Percentiles rank a stretch among this genome's conserved stretches.
phyloP scores from a whole-genome alignment of 2,888 invertebrate genomes.

The Callinectes sapidus region DNA sequence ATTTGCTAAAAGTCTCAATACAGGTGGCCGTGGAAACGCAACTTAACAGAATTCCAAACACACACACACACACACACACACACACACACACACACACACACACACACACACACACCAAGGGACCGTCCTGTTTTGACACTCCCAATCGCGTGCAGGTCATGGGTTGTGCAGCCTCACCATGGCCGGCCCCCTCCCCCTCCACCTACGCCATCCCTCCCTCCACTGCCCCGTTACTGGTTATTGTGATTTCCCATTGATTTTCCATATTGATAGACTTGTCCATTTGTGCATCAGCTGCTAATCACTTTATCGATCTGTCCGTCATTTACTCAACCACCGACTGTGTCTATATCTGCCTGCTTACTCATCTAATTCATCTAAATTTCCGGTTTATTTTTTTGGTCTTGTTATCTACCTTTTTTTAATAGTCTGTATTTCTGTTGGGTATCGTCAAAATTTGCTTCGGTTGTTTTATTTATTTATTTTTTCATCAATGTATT shows the following conservation, averaged over 20 bases:
- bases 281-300: slow-evolving; percentile 20
- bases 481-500: background rate
- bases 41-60: background rate
- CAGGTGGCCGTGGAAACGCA: background rate
- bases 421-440: background rate
- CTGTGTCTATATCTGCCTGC: background rate
- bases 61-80: slow-evolving; percentile 36
- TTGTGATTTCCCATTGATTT: background rate
- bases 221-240: background rate
- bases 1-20: background rate
- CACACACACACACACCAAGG: slow-evolving; percentile 30
- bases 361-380: background rate
- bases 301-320: background rate
- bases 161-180: background rate
- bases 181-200: background rate
- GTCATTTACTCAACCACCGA: background rate
- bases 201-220: background rate
- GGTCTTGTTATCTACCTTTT: background rate
- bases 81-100: slow-evolving; percentile 41
- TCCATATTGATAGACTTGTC: background rate
- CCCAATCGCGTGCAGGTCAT: background rate
- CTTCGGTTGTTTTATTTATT: background rate
- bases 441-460: background rate
- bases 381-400: background rate
- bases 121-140: background rate